phyloP scores from a whole-genome alignment of 2,888 invertebrate species.

The Pollenia griseotomentosa region DNA sequence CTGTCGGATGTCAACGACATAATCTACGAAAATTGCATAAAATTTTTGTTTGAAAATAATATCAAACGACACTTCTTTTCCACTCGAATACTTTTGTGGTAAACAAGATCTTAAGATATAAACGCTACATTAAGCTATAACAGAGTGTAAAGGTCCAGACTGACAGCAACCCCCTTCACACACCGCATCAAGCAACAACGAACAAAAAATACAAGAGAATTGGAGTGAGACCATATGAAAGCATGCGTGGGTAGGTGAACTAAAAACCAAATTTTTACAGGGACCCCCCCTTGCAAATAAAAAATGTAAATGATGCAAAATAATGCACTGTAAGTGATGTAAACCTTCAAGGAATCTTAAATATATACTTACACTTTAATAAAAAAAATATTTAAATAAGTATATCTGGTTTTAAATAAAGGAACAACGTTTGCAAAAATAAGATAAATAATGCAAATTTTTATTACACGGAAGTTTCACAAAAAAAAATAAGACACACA shows the following conservation, averaged over 20 bases:
- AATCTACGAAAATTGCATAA: too few relatives aligned
- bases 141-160: conserved; percentile 26
- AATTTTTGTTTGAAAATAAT: too few relatives aligned
- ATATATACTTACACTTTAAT: conserved; percentile 26
- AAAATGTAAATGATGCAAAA: conserved; percentile 6
- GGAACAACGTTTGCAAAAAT: conserved; percentile 2
- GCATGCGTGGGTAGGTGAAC: conserved; percentile 33
- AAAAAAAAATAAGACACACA: not conserved
- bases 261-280: not conserved
- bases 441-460: conserved; percentile 27
- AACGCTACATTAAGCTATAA: conserved; percentile 5
- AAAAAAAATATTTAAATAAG: not conserved
- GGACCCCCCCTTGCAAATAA: not conserved
- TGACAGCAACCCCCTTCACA: not conserved
- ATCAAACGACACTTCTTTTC: too few relatives aligned
- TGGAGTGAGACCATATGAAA: conserved; percentile 1
- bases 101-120: not conserved
- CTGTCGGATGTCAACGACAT: too few relatives aligned
- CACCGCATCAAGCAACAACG: not conserved
- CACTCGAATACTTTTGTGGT: not conserved
- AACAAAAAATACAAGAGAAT: not conserved
- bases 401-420: not conserved
- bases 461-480: conserved; percentile 23
- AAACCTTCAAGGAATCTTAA: conserved; percentile 11
- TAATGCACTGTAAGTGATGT: not conserved